These are phyloP conservation scores for Magallana nippona DNA, from an alignment of 2,888 invertebrate species.

Conservation along the genomic window DNA sequence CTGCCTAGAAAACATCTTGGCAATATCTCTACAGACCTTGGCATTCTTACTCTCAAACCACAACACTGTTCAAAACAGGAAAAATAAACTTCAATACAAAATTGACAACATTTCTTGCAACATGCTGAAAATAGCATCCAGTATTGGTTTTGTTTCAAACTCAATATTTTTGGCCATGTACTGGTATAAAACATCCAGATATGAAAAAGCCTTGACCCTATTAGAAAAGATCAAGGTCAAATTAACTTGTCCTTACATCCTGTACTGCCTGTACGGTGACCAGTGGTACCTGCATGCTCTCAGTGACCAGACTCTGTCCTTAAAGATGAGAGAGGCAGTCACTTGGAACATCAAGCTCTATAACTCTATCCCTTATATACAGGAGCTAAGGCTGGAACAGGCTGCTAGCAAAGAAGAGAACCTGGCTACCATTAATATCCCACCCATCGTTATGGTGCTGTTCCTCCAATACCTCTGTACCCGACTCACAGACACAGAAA, in stretches of 20 bases:
- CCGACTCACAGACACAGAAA: not conserved
- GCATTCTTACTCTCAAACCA: not conserved
- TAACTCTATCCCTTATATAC: constrained; percentile 3
- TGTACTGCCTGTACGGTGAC: constrained; percentile 1
- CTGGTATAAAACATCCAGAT: not conserved
- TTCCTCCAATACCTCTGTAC: constrained; percentile 29
- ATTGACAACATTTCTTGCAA: not conserved
- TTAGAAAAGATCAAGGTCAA: not conserved
- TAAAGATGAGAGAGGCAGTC: not conserved
- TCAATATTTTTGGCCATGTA: not conserved
- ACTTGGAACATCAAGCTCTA: not conserved
- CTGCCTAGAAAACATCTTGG: constrained; percentile 3
- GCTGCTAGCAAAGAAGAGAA: not conserved
- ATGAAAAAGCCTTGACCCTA: not conserved
- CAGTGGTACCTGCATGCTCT: not conserved
- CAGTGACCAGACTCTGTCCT: not conserved
- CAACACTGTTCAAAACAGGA: not conserved
- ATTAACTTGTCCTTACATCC: not conserved
- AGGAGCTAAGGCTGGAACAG: not conserved
- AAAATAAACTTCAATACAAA: not conserved
- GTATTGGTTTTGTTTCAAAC: not conserved
- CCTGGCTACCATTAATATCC: not conserved
- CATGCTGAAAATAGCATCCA: not conserved
- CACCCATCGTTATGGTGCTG: constrained; percentile 12
- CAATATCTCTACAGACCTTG: not conserved